Evolutionary conservation across 2,797 vertebrate genomes (phyloP).

Genomic region (Pachyuromys duprasi): DNA sequence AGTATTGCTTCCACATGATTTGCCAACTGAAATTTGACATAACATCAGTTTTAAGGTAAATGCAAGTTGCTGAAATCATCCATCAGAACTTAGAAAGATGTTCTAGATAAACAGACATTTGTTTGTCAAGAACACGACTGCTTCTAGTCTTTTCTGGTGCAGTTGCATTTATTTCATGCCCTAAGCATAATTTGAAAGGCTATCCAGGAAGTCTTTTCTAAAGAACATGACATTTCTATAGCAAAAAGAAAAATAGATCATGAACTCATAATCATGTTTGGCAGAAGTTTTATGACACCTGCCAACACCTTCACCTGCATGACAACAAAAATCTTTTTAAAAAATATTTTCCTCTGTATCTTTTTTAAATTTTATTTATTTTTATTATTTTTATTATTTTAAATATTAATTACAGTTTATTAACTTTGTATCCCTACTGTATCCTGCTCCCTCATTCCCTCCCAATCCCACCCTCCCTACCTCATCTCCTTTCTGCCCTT

Average conservation of each 20-base stretch:
- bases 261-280: constrained; percentile 49
- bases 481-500: too few species aligned
- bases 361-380: too few species aligned
- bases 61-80: not conserved
- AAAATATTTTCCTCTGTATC: too few species aligned
- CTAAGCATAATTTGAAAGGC: not conserved
- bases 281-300: constrained; percentile 25
- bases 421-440: too few species aligned
- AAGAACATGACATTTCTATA: constrained; percentile 38
- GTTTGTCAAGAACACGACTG: not conserved
- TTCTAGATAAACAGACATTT: not conserved
- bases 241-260: not conserved
- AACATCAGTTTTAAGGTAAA: constrained; percentile 2
- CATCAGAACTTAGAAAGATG: not conserved
- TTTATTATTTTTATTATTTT: too few species aligned
- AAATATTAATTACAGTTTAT: too few species aligned
- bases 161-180: constrained; percentile 51
- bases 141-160: not conserved
- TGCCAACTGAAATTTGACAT: not conserved
- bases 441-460: too few species aligned
- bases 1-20: not conserved
- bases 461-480: too few species aligned
- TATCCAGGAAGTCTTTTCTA: not conserved
- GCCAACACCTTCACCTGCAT: constrained; percentile 46
- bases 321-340: too few species aligned